phyloP scores from a whole-genome alignment of 2,113 vertebrate genomes.

The Gulo gulo region DNA sequence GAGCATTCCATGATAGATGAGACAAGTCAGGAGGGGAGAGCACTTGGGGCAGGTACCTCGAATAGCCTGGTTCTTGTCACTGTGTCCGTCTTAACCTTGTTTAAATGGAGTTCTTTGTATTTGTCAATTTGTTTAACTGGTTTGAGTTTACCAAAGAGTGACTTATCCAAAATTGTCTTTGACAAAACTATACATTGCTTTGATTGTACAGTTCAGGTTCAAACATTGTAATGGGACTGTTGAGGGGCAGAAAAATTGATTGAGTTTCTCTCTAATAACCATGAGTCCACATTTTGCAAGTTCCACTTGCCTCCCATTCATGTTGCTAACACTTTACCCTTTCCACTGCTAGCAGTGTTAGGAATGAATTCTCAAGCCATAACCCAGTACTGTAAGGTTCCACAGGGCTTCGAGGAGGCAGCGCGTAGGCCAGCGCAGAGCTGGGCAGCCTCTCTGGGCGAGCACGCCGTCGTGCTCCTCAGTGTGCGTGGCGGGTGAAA shows the following conservation, averaged over 20 bases:
- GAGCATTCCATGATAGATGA: conserved; percentile 55
- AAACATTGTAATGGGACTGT: conserved; percentile 79
- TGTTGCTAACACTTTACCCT: conserved; percentile 73
- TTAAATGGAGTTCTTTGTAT: conserved; percentile 78
- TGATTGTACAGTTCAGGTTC: conserved; percentile 87
- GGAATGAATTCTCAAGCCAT: conserved; percentile 84
- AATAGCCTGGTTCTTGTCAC: conserved; percentile 79
- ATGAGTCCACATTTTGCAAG: conserved; percentile 51
- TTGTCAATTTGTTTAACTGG: conserved; percentile 82
- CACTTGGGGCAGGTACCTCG: conserved; percentile 53
- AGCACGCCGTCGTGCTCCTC: not conserved
- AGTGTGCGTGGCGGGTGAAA: conserved; percentile 47
- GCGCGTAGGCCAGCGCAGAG: not conserved
- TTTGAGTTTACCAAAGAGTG: conserved; percentile 91
- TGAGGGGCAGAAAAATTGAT: conserved; percentile 77
- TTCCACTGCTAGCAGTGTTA: conserved; percentile 77
- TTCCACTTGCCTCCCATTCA: conserved; percentile 64
- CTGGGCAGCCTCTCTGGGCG: not conserved
- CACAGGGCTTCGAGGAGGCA: conserved; percentile 71
- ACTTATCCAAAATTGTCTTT: conserved; percentile 89
- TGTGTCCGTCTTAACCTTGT: conserved; percentile 78
- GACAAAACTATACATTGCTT: conserved; percentile 82
- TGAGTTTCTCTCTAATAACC: conserved; percentile 44
- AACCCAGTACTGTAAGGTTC: conserved; percentile 81
- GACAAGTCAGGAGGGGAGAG: conserved; percentile 63